phyloP scores from a whole-genome alignment of 30 jellyfish, hydroid and myxozoan species.

The Nemopilema nomurai region DNA sequence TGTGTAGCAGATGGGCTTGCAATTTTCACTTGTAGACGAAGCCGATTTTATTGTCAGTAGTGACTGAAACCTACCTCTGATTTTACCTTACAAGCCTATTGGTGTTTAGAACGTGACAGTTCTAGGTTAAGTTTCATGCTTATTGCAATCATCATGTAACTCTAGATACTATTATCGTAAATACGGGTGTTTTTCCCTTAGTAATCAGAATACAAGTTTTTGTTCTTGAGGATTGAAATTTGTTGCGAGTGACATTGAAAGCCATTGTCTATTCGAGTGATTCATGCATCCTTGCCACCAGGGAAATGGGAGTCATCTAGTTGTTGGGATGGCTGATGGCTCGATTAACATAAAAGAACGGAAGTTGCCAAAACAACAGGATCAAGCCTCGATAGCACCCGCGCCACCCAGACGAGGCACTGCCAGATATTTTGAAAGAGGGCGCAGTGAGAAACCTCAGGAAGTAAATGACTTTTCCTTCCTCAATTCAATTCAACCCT shows the following conservation, averaged over 20 bases:
- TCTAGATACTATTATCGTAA: no score
- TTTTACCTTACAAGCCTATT: no score
- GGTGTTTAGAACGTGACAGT: no score
- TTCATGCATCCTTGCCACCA: constrained; percentile 8
- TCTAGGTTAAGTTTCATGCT: no score
- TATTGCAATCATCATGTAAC: no score
- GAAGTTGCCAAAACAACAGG: constrained; percentile 22
- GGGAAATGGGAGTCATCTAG: constrained; percentile 82
- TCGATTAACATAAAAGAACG: constrained; percentile 69
- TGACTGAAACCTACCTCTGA: no score
- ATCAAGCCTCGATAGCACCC: background rate
- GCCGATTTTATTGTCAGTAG: no score
- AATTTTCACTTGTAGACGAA: no score
- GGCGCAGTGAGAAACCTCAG: constrained; percentile 68
- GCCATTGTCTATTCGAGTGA: background rate
- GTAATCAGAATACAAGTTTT: background rate
- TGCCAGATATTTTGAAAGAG: constrained; percentile 63
- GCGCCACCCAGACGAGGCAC: constrained; percentile 64
- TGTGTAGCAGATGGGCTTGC: no score
- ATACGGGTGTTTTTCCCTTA: no score
- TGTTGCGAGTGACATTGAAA: background rate
- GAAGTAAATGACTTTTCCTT: constrained; percentile 71
- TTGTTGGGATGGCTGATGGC: constrained; percentile 95
- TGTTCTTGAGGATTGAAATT: background rate
- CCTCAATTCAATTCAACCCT: no score